These are phyloP conservation scores for Cyprichromis sp. DNA, from an alignment of 2,113 vertebrate species.

Conservation along the genomic window DNA sequence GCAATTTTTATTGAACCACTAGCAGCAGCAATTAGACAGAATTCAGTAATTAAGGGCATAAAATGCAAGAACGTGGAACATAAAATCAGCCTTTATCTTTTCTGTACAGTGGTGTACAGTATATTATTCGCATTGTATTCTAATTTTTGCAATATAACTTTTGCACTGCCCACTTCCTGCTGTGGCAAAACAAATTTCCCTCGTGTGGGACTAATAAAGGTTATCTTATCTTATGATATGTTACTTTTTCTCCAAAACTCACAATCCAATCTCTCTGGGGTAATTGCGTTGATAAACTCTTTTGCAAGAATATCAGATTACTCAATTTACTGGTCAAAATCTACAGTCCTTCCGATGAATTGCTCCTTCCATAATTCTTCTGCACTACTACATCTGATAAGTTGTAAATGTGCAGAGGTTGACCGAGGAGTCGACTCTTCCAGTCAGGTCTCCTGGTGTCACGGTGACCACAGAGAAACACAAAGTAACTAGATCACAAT, in stretches of 20 bases:
- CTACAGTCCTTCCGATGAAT: background rate
- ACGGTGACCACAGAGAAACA: background rate
- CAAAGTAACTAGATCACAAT: background rate
- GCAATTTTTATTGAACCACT: too few species aligned
- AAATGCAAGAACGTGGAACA: too few species aligned
- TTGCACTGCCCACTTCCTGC: too few species aligned
- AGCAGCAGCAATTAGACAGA: too few species aligned
- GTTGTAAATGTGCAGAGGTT: background rate
- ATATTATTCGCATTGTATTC: too few species aligned
- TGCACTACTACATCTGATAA: background rate
- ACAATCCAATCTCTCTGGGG: background rate
- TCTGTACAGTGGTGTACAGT: too few species aligned
- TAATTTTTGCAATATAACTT: too few species aligned
- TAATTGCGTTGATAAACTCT: background rate
- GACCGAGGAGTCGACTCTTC: background rate
- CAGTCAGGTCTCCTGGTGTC: background rate
- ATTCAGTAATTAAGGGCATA: too few species aligned
- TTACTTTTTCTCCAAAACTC: background rate
- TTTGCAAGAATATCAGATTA: background rate
- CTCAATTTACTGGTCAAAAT: background rate
- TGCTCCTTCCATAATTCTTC: background rate
- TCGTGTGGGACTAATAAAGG: background rate
- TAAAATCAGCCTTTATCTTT: too few species aligned
- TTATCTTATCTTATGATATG: background rate
- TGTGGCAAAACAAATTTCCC: too few species aligned